Conservation (phyloP, 1,140 invertebrate species). For the Matsumurasca onukii region DNA sequence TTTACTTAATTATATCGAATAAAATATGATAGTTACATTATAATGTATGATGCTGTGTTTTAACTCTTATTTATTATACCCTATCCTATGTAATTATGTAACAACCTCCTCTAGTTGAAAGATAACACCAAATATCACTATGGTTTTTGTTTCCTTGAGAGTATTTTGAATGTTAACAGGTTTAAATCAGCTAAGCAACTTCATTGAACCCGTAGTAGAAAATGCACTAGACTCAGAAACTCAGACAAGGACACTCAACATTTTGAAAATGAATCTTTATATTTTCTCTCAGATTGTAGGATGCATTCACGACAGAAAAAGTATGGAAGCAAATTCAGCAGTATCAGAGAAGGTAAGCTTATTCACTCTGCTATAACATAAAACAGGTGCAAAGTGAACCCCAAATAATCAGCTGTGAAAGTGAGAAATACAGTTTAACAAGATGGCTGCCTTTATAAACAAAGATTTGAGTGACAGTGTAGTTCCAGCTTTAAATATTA, state of each 20-base stretch:
- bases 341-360: constrained; percentile 7
- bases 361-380: background rate
- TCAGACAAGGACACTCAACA: constrained; percentile 30
- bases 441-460: background rate
- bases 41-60: background rate
- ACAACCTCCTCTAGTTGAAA: too few species aligned
- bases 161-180: constrained; percentile 27
- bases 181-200: constrained; percentile 32
- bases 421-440: background rate
- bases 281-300: constrained; percentile 34
- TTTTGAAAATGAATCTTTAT: constrained; percentile 40
- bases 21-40: background rate
- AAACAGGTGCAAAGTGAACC: background rate
- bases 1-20: background rate
- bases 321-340: constrained; percentile 31
- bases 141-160: background rate
- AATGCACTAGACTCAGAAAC: constrained; percentile 19
- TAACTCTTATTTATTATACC: too few species aligned
- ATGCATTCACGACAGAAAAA: constrained; percentile 31
- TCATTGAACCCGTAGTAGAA: constrained; percentile 28
- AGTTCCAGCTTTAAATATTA: background rate
- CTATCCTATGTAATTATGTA: too few species aligned
- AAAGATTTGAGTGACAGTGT: background rate
- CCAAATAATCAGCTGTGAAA: background rate
- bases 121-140: too few species aligned